Evolutionary conservation across 2,797 vertebrate species (phyloP), one percentile per base, ranked within the genome.

Genomic region (Gymnothorax javanicus): DNA sequence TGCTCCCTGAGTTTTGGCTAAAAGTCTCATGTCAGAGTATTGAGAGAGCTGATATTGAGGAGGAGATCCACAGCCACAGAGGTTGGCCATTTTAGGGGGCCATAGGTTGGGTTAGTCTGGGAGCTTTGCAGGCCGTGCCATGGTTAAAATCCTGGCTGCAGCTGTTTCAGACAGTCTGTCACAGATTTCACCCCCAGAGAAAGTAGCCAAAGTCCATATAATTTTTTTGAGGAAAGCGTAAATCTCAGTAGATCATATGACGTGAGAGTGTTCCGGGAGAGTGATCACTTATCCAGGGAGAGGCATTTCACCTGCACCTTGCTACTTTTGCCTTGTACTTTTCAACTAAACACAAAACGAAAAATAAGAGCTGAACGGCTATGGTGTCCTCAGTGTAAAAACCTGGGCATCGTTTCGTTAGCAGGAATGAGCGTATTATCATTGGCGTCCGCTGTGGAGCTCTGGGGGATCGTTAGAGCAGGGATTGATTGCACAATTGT

Each of bases 381-480:
- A 43, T 60, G 50, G 75, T 79, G 75, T 43, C 23, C 75, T 52
- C 17, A 79, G 43, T 54, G 23, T 52, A 91, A 93, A 94, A 92
- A 88, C 88, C 90, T 87, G 89, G 90, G 87, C 89, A 92, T 93
- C 94, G 90, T 93, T 94, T 91, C 94, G 90, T 93, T 94, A 90
- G 93, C 91, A 89, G 91, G 89, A 88, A 86, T 88, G 88, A 87
- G 86, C 27, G 89, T 95, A 92, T 94, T 94, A 88, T 94, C 86
- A 23, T 91, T 94, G 94, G 94, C 93, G 86, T n/a, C 77, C 15
- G 50, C 4, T 20, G 86, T 86, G 86, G 69, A 23, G 57, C 89
- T 89, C 93, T 84, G 89, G 87, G 84, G 85, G 89, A 91, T 50
- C 52, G 33, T 77, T 54, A 79, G 5, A 23, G 17, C 75, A 79